Base-by-base conservation (phyloP, 2,888 invertebrate genomes). In the Caenorhabditis sp. region DNA sequence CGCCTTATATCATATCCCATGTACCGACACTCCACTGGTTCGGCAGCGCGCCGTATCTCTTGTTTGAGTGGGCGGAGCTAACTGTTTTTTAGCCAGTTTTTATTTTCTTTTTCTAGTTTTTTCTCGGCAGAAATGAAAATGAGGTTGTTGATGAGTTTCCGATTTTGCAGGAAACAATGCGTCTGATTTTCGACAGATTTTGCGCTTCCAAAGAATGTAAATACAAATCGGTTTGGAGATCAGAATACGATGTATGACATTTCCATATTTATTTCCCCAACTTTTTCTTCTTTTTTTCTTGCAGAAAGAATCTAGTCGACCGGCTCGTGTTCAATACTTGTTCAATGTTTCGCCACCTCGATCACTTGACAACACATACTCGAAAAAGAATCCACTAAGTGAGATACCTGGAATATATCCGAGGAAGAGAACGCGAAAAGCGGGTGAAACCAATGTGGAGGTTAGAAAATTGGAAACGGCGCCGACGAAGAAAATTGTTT, bases 201-300 rank as follows among this genome's bases (percentile, higher is more conserved):
- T 59, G 61, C 12, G 62, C 69, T 0, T 50, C 63, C 1, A 72
- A 72, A 26, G 75, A 75, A 53, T 69, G 66, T 53, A 69, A 68
- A 27, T 78, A 69, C 51, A 69, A 65, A 23, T 62, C 75, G 31
- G 62, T 73, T 49, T 78, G 68, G 67, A 63, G 77, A 10, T 55
- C 75, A 0, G 73, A 72, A 31, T 64, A 75, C 55, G 72, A 75
- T 59, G 77, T 78, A 31, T 59, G 65, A 26, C 26, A 14, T 55
- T 31, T 10, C 31, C 10, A 10, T 31, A 6, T 10, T 6, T 6
- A 31, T 6, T 31, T 10, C 31, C 31, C n/a, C 10, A 50, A 50
- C n/a, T 53, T 53, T 53, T 5, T 19, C 3, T 6, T 12, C 5
- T 8, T 6, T 8, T 23, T 53, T 23, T 4, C 6, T 23, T 2